phyloP scores from a whole-genome alignment of 2,113 vertebrate genomes.

The Anseranas semipalmata region DNA sequence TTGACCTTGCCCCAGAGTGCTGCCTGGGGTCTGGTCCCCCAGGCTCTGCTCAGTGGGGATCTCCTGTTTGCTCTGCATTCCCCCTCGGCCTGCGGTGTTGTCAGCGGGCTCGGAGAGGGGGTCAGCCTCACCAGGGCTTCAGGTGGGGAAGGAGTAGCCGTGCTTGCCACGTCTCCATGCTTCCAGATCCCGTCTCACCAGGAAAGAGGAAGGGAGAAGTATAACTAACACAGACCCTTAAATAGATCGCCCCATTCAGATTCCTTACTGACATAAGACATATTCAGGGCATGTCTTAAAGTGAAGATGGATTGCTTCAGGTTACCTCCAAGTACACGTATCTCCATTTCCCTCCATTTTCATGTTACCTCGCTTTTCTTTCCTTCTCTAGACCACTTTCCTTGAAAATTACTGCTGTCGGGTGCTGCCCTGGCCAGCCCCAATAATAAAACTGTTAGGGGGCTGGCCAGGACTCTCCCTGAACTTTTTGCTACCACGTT shows the following conservation, averaged over 20 bases:
- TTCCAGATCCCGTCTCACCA: neutral
- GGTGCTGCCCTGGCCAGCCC: neutral
- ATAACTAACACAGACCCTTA: neutral
- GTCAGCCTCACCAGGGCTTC: neutral
- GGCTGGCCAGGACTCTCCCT: neutral
- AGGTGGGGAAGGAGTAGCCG: neutral
- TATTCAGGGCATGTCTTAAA: neutral
- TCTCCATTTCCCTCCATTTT: neutral
- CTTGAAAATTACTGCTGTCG: neutral
- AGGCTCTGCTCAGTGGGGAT: neutral
- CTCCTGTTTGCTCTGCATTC: neutral
- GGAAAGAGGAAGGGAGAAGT: neutral
- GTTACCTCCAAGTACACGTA: neutral
- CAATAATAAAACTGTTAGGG: accelerated
- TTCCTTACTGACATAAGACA: neutral
- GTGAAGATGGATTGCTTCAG: neutral
- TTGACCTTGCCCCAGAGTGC: neutral
- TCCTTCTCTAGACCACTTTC: neutral
- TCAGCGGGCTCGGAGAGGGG: neutral
- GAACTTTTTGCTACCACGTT: neutral
- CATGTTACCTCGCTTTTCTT: neutral
- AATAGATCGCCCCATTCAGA: neutral
- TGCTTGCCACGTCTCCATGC: neutral
- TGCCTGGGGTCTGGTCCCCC: neutral
- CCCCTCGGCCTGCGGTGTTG: neutral